phyloP scores from a whole-genome alignment of 2,888 invertebrate species.

The Smittia aterrima region DNA sequence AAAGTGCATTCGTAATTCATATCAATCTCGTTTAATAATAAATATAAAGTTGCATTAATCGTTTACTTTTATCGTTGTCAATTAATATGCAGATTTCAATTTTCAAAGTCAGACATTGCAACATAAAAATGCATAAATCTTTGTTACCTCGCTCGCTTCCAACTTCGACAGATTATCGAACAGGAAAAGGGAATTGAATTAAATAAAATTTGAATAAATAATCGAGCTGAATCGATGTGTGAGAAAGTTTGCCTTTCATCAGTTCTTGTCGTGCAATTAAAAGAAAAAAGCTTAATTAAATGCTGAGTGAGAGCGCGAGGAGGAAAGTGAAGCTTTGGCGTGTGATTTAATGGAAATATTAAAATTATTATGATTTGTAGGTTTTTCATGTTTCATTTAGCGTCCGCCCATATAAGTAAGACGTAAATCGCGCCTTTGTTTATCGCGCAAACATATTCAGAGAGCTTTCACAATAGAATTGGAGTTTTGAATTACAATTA shows the following conservation, averaged over 20 bases:
- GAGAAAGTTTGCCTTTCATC: not conserved
- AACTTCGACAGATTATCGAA: not conserved
- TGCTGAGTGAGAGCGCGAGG: not conserved
- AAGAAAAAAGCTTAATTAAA: not conserved
- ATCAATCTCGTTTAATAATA: not conserved
- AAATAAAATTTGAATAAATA: slow-evolving; percentile 6
- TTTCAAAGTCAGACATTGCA: not conserved
- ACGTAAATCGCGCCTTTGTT: slow-evolving; percentile 8
- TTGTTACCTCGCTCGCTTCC: not conserved
- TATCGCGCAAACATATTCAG: not conserved
- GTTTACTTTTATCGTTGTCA: not conserved
- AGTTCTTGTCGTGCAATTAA: not conserved
- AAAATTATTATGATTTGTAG: slow-evolving; percentile 12
- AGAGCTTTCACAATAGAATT: not conserved
- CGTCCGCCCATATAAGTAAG: slow-evolving; percentile 8
- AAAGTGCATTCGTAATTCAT: not conserved
- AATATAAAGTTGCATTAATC: not conserved
- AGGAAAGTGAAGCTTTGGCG: not conserved
- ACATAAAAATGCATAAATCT: not conserved
- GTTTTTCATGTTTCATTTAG: not conserved
- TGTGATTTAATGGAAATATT: not conserved
- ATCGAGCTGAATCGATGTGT: not conserved
- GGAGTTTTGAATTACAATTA: too few relatives aligned
- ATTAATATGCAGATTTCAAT: slow-evolving; percentile 19
- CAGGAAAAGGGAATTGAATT: not conserved